Evolutionary conservation across 2,888 invertebrate species (phyloP).

Genomic region (Erpobdella octoculata): DNA sequence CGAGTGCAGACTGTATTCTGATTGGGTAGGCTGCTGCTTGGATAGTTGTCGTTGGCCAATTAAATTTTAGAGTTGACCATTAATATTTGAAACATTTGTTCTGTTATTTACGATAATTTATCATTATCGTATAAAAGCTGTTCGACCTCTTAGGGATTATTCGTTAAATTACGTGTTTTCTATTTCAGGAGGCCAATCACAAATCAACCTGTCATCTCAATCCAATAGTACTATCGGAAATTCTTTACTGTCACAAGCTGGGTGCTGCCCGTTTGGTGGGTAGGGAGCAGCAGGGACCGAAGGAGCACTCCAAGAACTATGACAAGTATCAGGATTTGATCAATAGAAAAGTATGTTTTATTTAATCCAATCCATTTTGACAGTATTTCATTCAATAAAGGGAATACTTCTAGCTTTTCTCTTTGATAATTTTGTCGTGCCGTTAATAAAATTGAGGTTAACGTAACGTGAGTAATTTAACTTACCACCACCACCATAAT

Average conservation of each 20-base stretch:
- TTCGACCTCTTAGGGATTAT: too few relatives aligned
- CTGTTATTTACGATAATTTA: too few relatives aligned
- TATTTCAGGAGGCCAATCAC: constrained; percentile 7
- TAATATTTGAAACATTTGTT: too few relatives aligned
- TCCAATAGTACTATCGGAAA: constrained; percentile 69
- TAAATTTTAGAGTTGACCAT: too few relatives aligned
- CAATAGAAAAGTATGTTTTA: too few relatives aligned
- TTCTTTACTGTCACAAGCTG: constrained; percentile 61
- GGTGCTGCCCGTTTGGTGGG: constrained; percentile 56
- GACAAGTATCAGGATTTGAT: constrained; percentile 62
- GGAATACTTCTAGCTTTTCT: too few relatives aligned
- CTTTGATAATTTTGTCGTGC: background rate
- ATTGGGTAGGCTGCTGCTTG: constrained; percentile 53
- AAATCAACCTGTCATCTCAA: constrained; percentile 51
- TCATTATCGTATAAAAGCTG: too few relatives aligned
- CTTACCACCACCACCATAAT: background rate
- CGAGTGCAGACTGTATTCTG: constrained; percentile 69
- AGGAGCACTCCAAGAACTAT: constrained; percentile 54
- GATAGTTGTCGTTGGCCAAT: background rate
- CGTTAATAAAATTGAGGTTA: background rate
- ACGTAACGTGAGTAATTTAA: background rate
- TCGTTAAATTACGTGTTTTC: too few relatives aligned
- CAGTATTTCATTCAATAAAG: too few relatives aligned
- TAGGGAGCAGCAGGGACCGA: constrained; percentile 48
- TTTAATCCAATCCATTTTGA: too few relatives aligned